These are phyloP conservation scores for Lucilia sericata DNA, from an alignment of 1,140 invertebrate genomes.

Conservation along the genomic window DNA sequence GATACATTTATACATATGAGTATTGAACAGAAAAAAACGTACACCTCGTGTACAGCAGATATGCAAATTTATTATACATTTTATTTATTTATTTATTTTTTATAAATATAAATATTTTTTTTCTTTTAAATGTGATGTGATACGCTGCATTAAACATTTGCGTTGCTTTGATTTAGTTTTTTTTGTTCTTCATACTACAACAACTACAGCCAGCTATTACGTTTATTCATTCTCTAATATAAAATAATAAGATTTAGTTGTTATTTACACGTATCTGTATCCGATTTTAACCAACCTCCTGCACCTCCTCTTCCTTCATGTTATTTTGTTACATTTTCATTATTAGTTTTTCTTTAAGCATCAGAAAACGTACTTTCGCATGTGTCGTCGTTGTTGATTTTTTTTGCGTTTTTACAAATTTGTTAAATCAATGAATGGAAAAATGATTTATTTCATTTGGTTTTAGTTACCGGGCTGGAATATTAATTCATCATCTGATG, in stretches of 20 bases:
- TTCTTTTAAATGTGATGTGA: constrained; percentile 18
- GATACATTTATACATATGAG: too few species aligned
- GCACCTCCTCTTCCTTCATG: too few species aligned
- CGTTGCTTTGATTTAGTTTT: constrained; percentile 26
- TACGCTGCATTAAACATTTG: constrained; percentile 39
- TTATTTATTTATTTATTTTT: neutral
- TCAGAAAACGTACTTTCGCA: too few species aligned
- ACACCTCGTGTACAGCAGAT: neutral
- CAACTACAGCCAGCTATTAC: neutral
- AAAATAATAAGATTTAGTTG: too few species aligned
- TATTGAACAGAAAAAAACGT: too few species aligned
- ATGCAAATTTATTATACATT: constrained; percentile 11
- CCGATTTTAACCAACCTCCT: too few species aligned
- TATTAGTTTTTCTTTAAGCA: too few species aligned
- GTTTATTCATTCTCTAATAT: neutral
- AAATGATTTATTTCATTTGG: neutral
- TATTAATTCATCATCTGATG: neutral
- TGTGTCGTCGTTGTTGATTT: too few species aligned
- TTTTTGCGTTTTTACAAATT: neutral
- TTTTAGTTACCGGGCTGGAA: neutral
- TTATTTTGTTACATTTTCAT: too few species aligned
- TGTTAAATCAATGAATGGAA: constrained; percentile 24
- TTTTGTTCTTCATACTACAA: neutral
- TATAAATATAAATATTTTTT: neutral
- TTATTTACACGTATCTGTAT: too few species aligned